Evolutionary conservation across 2,113 vertebrate species (phyloP).

Genomic region (Saguinus imperator): DNA sequence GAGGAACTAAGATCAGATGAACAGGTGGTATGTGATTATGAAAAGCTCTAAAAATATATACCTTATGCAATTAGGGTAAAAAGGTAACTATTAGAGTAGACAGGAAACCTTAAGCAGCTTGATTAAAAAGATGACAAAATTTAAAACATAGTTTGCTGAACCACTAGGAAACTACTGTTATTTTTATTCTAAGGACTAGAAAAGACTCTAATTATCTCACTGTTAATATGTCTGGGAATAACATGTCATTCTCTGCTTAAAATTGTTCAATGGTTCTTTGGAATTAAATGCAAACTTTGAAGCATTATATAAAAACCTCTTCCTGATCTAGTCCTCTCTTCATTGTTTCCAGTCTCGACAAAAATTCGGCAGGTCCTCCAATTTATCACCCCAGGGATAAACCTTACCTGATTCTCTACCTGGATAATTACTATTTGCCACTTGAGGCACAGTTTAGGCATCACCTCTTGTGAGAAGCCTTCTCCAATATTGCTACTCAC

Average conservation of each 20-base stretch:
- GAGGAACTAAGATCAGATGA: conserved; percentile 49
- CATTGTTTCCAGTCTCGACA: not conserved
- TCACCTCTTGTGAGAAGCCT: not conserved
- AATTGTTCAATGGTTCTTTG: not conserved
- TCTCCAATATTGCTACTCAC: not conserved
- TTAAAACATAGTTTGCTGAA: conserved; percentile 46
- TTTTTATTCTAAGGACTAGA: conserved; percentile 60
- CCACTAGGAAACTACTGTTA: conserved; percentile 43
- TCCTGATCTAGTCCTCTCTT: not conserved
- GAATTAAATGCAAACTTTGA: conserved; percentile 27
- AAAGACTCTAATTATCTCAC: conserved; percentile 6
- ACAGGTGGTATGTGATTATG: conserved; percentile 57
- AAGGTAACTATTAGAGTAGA: conserved; percentile 1
- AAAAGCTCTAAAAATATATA: conserved; percentile 62
- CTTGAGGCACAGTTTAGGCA: not conserved
- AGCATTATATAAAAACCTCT: not conserved
- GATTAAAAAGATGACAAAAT: conserved; percentile 58
- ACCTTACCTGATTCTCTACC: not conserved
- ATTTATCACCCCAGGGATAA: not conserved
- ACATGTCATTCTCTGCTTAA: conserved; percentile 3
- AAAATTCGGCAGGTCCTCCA: not conserved
- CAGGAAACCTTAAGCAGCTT: conserved; percentile 44
- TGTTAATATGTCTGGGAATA: not conserved
- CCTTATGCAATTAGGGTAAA: conserved; percentile 12
- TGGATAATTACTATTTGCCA: not conserved